These are phyloP conservation scores for Hephaestus fuliginosus DNA, from an alignment of 2,797 vertebrate species.

Conservation along the genomic window DNA sequence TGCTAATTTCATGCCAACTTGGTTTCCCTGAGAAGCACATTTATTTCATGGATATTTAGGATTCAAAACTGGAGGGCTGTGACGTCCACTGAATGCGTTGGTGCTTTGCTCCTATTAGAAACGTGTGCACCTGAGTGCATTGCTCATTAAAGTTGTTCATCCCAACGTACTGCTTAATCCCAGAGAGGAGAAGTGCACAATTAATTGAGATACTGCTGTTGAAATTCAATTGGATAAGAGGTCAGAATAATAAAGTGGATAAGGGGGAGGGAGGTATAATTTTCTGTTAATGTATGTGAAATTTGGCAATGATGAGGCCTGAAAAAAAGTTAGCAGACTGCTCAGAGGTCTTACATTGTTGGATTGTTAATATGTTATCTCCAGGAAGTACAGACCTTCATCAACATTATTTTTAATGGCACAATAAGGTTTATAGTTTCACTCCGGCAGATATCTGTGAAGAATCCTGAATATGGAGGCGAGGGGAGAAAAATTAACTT, in stretches of 20 bases:
- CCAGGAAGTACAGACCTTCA: not conserved
- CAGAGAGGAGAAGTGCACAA: constrained; percentile 3
- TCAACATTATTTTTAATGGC: constrained; percentile 26
- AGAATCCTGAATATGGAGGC: constrained; percentile 12
- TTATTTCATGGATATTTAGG: constrained; percentile 68
- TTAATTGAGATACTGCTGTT: constrained; percentile 43
- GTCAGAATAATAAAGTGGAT: constrained; percentile 39
- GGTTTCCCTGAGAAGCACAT: constrained; percentile 49
- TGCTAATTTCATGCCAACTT: constrained; percentile 70
- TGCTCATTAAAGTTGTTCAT: constrained; percentile 57
- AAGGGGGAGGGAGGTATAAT: constrained; percentile 7
- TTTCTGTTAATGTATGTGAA: constrained; percentile 11
- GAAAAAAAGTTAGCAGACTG: not conserved
- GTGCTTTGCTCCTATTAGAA: constrained; percentile 36
- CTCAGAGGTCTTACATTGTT: not conserved
- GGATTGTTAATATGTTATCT: constrained; percentile 4
- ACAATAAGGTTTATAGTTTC: constrained; percentile 22
- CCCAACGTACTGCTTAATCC: constrained; percentile 44
- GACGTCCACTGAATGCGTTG: constrained; percentile 19
- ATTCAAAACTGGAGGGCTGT: constrained; percentile 42
- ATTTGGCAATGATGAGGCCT: constrained; percentile 2
- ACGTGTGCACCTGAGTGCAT: constrained; percentile 46
- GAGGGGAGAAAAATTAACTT: constrained; percentile 4
- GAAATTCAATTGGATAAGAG: constrained; percentile 47
- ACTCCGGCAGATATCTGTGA: not conserved